phyloP scores from a whole-genome alignment of 1,140 invertebrate species.

The Drosophila bifasciata region DNA sequence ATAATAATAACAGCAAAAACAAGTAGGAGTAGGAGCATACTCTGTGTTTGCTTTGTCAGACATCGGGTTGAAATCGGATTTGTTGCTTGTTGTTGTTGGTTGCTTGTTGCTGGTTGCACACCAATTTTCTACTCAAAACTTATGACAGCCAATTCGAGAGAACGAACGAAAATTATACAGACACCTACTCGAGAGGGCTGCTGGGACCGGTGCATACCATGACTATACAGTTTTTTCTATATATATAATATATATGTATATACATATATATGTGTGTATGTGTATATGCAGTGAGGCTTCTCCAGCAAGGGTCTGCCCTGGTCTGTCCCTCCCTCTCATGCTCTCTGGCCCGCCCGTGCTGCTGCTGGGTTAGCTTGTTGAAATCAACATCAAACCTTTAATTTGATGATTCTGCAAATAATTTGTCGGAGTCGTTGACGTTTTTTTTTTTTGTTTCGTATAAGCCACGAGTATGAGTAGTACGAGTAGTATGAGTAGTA shows the following conservation, averaged over 20 bases:
- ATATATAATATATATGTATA: constrained; percentile 13
- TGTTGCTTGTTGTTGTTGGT: constrained; percentile 57
- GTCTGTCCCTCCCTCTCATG: neutral
- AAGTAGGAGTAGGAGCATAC: constrained; percentile 12
- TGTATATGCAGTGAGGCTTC: constrained; percentile 23
- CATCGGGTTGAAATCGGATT: constrained; percentile 31
- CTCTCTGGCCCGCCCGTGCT: constrained; percentile 18
- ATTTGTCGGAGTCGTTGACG: constrained; percentile 75
- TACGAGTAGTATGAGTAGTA: too few species aligned
- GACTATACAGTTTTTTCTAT: constrained; percentile 61
- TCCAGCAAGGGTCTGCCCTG: neutral
- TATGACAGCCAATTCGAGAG: constrained; percentile 81
- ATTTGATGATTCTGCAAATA: constrained; percentile 82
- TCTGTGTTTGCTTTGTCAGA: constrained; percentile 27
- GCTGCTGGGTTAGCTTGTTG: constrained; percentile 64
- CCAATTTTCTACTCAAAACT: constrained; percentile 82
- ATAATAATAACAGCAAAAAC: constrained; percentile 28
- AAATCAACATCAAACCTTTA: constrained; percentile 82
- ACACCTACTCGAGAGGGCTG: constrained; percentile 54
- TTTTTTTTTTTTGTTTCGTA: constrained; percentile 34
- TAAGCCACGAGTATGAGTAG: neutral
- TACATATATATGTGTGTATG: constrained; percentile 3
- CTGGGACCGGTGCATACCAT: constrained; percentile 36
- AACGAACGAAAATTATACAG: constrained; percentile 80
- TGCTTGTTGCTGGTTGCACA: constrained; percentile 63